Conservation (phyloP, 64 coral and sea anemone species). For the Actinia tenebrosa region DNA sequence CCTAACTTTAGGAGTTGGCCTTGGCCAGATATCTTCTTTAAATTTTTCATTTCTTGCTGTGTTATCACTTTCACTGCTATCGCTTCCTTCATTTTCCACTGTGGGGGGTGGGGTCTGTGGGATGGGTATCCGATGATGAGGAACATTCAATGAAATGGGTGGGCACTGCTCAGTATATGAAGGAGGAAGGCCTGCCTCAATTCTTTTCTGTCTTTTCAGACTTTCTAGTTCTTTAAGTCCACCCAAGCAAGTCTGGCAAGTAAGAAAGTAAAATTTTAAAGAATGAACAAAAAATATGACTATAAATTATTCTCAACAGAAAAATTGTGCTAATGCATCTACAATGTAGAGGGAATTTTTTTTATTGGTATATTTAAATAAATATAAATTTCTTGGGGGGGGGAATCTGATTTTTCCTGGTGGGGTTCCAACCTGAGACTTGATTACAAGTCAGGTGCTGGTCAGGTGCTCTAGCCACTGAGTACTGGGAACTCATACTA, state of each 20-base stretch:
- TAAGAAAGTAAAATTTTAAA: not conserved
- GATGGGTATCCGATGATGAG: slow-evolving; percentile 19
- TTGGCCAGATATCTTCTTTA: slow-evolving; percentile 31
- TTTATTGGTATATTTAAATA: too few species aligned
- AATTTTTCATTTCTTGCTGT: slow-evolving; percentile 6
- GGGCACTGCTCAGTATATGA: slow-evolving; percentile 51
- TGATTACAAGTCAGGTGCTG: too few species aligned
- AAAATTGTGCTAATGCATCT: too few species aligned
- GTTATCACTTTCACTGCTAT: slow-evolving; percentile 12
- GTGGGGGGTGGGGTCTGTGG: slow-evolving; percentile 51
- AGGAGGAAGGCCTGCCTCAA: slow-evolving; percentile 47
- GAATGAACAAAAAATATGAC: not conserved
- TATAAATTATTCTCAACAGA: too few species aligned
- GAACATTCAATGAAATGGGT: not conserved
- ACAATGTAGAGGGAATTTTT: too few species aligned
- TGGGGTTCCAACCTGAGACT: too few species aligned
- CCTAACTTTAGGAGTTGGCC: slow-evolving; percentile 74
- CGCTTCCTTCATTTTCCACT: slow-evolving; percentile 34
- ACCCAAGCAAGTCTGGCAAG: slow-evolving; percentile 48
- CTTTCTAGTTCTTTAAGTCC: slow-evolving; percentile 55
- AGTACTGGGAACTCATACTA: too few species aligned
- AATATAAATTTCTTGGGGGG: too few species aligned
- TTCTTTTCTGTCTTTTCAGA: slow-evolving; percentile 49
- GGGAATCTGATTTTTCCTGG: too few species aligned
- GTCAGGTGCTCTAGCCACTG: too few species aligned